Conservation (phyloP, 2,888 invertebrate species). For the Tetrapedia diversipes region DNA sequence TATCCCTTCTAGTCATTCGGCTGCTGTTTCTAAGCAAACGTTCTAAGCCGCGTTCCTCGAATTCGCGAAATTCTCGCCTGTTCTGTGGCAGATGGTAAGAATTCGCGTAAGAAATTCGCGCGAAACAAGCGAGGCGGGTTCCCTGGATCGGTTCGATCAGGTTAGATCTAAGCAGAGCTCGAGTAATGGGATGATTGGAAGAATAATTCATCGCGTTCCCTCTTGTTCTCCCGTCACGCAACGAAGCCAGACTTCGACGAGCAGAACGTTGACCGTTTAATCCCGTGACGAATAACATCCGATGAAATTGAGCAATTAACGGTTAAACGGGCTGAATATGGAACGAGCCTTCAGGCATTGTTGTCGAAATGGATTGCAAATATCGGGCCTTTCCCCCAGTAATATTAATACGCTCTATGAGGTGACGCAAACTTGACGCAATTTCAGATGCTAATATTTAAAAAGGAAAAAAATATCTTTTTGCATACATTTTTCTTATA, state of each 20-base stretch:
- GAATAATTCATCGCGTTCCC: slow-evolving; percentile 74
- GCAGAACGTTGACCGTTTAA: slow-evolving; percentile 60
- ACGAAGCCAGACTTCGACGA: slow-evolving; percentile 41
- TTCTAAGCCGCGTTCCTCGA: slow-evolving; percentile 9
- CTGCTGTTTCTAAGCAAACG: slow-evolving; percentile 6
- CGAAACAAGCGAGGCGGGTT: slow-evolving; percentile 45
- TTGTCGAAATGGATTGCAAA: not conserved
- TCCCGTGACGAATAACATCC: slow-evolving; percentile 62
- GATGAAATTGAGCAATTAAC: slow-evolving; percentile 60
- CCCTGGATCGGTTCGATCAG: slow-evolving; percentile 32
- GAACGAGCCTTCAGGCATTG: not conserved
- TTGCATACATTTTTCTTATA: too few species aligned
- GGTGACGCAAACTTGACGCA: not conserved
- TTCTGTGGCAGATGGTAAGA: not conserved
- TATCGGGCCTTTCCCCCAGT: too few species aligned
- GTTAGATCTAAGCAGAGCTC: slow-evolving; percentile 50
- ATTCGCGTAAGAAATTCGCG: slow-evolving; percentile 31
- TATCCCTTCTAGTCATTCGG: slow-evolving; percentile 13
- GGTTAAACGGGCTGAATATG: slow-evolving; percentile 23
- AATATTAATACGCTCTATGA: not conserved
- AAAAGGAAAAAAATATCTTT: too few species aligned
- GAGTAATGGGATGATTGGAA: slow-evolving; percentile 77
- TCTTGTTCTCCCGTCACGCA: slow-evolving; percentile 66
- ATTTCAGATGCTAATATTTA: not conserved
- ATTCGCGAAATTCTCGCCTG: slow-evolving; percentile 3